These are phyloP conservation scores for Globicephala melas DNA, from an alignment of 2,113 vertebrate species.

Conservation along the genomic window DNA sequence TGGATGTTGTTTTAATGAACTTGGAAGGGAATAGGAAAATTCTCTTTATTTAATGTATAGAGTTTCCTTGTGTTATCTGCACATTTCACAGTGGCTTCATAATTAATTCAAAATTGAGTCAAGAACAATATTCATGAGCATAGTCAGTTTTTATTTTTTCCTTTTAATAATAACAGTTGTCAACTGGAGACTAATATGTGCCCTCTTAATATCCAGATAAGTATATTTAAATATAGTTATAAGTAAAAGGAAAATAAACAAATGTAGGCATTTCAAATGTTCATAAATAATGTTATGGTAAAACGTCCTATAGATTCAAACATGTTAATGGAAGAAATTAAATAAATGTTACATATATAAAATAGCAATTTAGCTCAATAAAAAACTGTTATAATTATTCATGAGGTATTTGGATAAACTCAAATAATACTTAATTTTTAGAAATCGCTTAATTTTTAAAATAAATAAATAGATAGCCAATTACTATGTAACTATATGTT, in stretches of 20 bases:
- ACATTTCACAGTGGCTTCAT: neutral
- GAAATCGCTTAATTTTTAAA: neutral
- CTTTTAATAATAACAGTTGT: neutral
- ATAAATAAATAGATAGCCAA: neutral
- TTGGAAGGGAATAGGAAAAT: neutral
- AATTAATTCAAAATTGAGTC: conserved; percentile 3
- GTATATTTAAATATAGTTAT: neutral
- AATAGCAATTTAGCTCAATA: neutral
- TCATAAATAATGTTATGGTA: neutral
- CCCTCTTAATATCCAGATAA: neutral
- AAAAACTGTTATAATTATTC: neutral
- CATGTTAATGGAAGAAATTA: neutral
- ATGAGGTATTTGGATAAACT: neutral
- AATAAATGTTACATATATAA: neutral
- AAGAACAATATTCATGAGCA: neutral
- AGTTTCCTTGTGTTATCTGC: neutral
- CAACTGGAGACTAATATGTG: no score
- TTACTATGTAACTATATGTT: neutral
- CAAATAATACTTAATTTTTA: neutral
- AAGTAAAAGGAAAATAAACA: neutral
- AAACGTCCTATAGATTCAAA: neutral
- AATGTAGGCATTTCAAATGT: neutral
- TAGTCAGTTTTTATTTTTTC: neutral
- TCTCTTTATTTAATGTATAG: neutral
- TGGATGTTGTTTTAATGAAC: neutral